Base-by-base conservation (phyloP, 1,140 invertebrate species). In the Drosophila punjabiensis region DNA sequence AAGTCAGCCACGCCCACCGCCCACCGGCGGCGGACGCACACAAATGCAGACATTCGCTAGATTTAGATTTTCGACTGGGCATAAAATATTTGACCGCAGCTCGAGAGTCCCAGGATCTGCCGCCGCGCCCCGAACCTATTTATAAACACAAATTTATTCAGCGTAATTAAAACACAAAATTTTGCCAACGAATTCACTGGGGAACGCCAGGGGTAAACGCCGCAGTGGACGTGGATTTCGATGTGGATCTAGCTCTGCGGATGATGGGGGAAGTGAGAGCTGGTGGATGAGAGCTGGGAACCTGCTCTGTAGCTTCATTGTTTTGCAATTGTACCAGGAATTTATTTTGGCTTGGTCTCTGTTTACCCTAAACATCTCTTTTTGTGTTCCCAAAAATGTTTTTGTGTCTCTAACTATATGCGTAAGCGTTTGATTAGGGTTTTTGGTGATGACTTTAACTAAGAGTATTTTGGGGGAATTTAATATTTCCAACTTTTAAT, bases 131-230 rank as follows among this genome's bases (percentile, higher is more conserved):
- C 62, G 37, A 58, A 70, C 85, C 82, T 91, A 91, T 90, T 90
- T 90, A 90, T 90, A 78, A 82, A 90, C 87, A 91, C 87, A 90
- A 90, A 90, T 90, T 90, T 90, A 90, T 90, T 89, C 86, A 87
- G 86, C 87, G 86, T 90, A 90, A 90, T 90, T 90, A 90, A 90
- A 90, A 90, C 86, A 89, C 86, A 90, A 86, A 91, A 90, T 91
- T 90, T 69, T 73, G 70, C 63, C 76, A 62, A 48, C 50, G 76
- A 70, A 79, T 76, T 74, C 79, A 58, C 66, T 60, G 48, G 65
- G 70, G 70, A 32, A 52, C 14, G 35, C 13, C 68, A 32, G 55
- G 45, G 74, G 68, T 61, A 74, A 73, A 52, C 53, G 58, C 43
- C 18, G 53, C 18, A 16, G 20, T 45, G 67, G 52, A 55, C 35